Percentiles rank a stretch among this genome's conserved stretches.
These are phyloP conservation scores for Uria aalge DNA, from an alignment of 2,113 vertebrate species.

Conservation along the genomic window DNA sequence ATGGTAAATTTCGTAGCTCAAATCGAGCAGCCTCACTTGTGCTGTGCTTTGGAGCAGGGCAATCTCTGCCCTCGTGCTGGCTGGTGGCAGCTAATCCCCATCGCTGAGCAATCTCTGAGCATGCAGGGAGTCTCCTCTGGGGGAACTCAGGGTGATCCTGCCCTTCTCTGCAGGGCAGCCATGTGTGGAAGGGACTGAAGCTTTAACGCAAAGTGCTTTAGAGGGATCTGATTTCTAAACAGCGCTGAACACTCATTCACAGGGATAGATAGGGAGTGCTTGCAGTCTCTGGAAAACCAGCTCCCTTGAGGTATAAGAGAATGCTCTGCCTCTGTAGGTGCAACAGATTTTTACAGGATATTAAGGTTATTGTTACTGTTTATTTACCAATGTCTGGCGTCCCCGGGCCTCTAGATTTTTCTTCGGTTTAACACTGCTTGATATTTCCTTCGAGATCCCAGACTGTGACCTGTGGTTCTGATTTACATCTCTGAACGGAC, in stretches of 20 bases:
- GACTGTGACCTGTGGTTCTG: not conserved
- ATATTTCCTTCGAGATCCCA: not conserved
- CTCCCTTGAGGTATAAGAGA: not conserved
- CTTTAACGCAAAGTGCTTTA: not conserved
- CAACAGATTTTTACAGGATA: not conserved
- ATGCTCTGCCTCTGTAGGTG: conserved; percentile 32
- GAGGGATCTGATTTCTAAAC: not conserved
- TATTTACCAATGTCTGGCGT: conserved; percentile 48
- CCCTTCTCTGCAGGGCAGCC: not conserved
- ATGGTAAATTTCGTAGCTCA: not conserved
- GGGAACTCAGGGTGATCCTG: not conserved
- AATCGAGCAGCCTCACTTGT: not conserved
- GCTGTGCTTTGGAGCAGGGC: not conserved
- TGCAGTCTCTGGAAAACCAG: not conserved
- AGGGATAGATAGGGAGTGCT: not conserved
- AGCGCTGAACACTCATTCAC: not conserved
- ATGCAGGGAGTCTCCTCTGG: not conserved
- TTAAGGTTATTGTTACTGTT: not conserved
- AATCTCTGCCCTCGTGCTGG: not conserved
- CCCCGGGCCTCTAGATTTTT: not conserved
- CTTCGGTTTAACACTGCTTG: not conserved
- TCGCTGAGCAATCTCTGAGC: not conserved
- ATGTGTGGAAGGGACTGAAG: not conserved
- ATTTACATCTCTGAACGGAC: not conserved
- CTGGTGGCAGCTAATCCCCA: not conserved